Evolutionary conservation across 2,888 invertebrate species (phyloP), one percentile per base, ranked within the genome.

Genomic region (Amphipoea lucens): DNA sequence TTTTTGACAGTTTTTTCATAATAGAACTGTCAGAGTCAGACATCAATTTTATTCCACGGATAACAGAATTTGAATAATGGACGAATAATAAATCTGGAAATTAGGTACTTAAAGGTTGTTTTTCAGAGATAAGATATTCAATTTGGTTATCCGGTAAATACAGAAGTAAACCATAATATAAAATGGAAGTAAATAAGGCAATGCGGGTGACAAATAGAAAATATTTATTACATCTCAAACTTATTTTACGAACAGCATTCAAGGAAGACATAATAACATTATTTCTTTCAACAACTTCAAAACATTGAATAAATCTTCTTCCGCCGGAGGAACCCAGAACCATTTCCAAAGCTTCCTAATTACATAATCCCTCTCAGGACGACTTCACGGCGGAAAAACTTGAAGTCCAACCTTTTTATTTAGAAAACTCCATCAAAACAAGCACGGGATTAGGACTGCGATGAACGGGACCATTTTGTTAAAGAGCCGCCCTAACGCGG

Each of bases 391-490:
- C 20, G 66, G 23, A 84, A 82, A 82, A 85, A 76, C 74, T 85
- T 76, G 7, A 78, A 79, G 74, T 77, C 71, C 73, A 36, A 79
- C 54, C 63, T 78, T 88, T 82, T 85, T 79, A 82, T 85, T 79
- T 70, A 65, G 7, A 29, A 87, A 88, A 85, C 40, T 84, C 75
- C 71, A 77, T 77, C 82, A 85, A 70, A 70, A 71, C 54, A 73
- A 87, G 79, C 66, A 51, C 75, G 45, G 76, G 84, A 84, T 87
- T 82, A 81, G 48, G 70, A 29, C 23, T 36, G 78, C 63, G 79
- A 77, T 81, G 80, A 78, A 78, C 65, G 36, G 20, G 63, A 66
- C 79, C 65, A 72, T 83, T 82, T 82, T 83, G 68, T 76, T 80
- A 29, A 79, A 78, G 45, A 69, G n/a, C 20, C 63, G n/a, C 63